phyloP scores from a whole-genome alignment of 2,113 vertebrate genomes.

The Rhagologus leucostigma region DNA sequence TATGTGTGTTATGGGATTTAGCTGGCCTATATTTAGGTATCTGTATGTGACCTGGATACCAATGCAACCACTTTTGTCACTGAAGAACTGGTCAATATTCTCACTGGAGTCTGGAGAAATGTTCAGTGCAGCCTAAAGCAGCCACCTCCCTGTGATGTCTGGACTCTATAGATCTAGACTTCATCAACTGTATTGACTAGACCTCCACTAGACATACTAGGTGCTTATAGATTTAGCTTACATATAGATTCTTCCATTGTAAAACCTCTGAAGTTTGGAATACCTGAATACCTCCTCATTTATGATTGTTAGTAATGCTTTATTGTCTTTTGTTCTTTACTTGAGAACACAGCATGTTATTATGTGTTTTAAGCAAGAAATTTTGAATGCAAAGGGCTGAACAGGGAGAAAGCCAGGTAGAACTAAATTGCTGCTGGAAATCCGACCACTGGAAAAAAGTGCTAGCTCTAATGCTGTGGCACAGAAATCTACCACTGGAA shows the following conservation, averaged over 20 bases:
- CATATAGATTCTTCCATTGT: neutral
- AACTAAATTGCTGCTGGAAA: neutral
- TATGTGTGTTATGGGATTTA: neutral
- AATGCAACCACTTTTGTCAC: neutral
- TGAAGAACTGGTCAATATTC: neutral
- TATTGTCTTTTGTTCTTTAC: rapidly evolving
- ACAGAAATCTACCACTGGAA: neutral
- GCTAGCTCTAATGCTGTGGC: neutral
- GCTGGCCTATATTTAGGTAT: neutral
- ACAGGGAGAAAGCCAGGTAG: neutral
- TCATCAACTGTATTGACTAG: neutral
- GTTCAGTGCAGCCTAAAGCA: neutral
- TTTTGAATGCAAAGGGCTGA: neutral
- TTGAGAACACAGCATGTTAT: neutral
- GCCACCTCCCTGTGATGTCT: neutral
- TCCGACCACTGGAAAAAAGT: neutral
- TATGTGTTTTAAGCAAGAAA: neutral
- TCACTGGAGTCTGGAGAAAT: neutral
- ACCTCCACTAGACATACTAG: neutral
- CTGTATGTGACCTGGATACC: neutral
- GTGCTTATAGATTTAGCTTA: neutral
- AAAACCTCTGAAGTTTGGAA: neutral
- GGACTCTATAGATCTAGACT: neutral
- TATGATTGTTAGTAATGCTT: neutral
- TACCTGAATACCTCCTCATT: neutral